Base-by-base conservation (phyloP, 2,888 invertebrate species). In the Rotaria socialis region DNA sequence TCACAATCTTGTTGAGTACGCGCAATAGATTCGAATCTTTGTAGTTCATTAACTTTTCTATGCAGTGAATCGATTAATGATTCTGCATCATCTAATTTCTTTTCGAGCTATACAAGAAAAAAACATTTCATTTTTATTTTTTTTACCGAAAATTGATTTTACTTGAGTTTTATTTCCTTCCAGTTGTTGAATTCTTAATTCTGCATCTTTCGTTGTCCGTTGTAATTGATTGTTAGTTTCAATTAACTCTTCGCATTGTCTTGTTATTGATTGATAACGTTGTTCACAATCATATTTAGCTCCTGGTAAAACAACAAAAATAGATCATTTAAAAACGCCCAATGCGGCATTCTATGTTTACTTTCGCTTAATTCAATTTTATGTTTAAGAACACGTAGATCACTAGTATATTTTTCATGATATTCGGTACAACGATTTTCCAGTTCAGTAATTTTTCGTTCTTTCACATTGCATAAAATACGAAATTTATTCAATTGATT, bases 1-100 rank as follows among this genome's bases (percentile, higher is more conserved):
- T 80, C 80, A 47, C 80, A 80, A 80, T 80, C 80, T 80, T 80
- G 80, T 80, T 80, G 80, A n/a, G 80, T 80, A 47, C 80, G 80
- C n/a, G 80, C 43, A n/a, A 80, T 80, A n/a, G 47, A 11, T 41
- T 80, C 80, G n/a, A 80, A 80, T 80, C 47, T 47, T 47, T 80
- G 80, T 80, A 80, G 14, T 47, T 80, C 80, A 80, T 80, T 80
- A 8, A 80, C 47, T 80, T 47, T 80, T 24, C 47, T 22, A 47
- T 80, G 80, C n/a, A 80, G 47, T 3, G 80, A 80, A 80, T 80
- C 80, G 47, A 80, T 80, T 14, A 80, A 24, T 47, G 80, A 80
- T 80, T 80, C 80, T 11, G 80, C 43, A 11, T 80, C 80, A 80
- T 80, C 80, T 47, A 80, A n/a, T 80, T 80, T 80, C 4, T 80